phyloP scores from a whole-genome alignment of 2,797 vertebrate species.

The Pampus argenteus region DNA sequence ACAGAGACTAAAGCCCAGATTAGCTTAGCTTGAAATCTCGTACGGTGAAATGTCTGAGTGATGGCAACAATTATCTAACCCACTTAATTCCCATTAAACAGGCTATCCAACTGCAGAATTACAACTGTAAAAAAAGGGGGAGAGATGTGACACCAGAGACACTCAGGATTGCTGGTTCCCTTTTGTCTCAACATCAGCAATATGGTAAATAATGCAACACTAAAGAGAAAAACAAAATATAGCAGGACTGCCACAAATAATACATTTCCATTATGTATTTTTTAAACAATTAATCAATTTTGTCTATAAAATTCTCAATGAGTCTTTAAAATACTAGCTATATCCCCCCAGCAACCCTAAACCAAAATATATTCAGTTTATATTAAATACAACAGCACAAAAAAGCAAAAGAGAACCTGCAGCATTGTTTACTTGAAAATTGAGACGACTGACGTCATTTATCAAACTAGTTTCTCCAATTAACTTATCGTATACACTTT shows the following conservation, averaged over 20 bases:
- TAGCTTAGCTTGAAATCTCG: constrained; percentile 28
- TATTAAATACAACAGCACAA: not conserved
- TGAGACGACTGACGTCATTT: not conserved
- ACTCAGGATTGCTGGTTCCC: not conserved
- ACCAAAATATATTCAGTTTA: not conserved
- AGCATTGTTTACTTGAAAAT: not conserved
- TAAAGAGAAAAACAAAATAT: not conserved
- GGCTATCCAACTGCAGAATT: constrained; percentile 24
- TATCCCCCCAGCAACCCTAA: not conserved
- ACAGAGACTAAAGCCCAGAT: constrained; percentile 43
- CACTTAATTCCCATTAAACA: constrained; percentile 10
- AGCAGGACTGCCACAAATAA: not conserved
- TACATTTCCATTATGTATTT: not conserved
- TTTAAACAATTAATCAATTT: not conserved
- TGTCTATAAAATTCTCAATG: not conserved
- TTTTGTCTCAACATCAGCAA: constrained; percentile 19
- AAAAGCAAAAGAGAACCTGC: not conserved
- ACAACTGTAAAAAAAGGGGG: constrained; percentile 3
- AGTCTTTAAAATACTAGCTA: not conserved
- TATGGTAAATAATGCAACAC: constrained; percentile 42
- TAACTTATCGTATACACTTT: not conserved
- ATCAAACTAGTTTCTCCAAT: not conserved
- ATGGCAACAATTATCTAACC: constrained; percentile 29
- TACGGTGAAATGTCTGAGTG: constrained; percentile 17
- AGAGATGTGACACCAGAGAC: constrained; percentile 27